Evolutionary conservation across 2,113 vertebrate genomes (phyloP), one percentile per base, ranked within the genome.

Genomic region (Oenanthe oenanthe): DNA sequence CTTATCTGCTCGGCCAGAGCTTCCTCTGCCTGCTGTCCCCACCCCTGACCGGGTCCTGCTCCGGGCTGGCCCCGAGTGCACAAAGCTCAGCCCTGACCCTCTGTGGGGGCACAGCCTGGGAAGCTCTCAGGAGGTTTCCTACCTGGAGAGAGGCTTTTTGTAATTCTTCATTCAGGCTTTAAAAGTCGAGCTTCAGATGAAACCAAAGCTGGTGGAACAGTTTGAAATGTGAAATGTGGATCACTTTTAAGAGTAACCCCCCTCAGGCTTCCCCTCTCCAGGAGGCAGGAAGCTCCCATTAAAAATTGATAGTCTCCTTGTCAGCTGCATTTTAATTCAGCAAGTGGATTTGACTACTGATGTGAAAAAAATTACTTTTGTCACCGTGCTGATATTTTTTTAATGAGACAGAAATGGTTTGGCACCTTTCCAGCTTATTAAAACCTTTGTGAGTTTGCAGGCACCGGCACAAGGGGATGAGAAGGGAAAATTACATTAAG

Each of bases 331-430:
- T 89, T 94, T 54, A 81, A 79, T 88, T 56, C 89, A 54, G 51
- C 8, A 4, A 71, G 86, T 13, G 67, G 75, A 5, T 92, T 75
- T 85, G 84, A 58, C 74, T 42, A 24, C 29, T 17, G 63, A 58
- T 25, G 87, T 61, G 82, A 60, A 76, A 42, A 79, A 80, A 82
- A 81, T 75, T 47, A n/a, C 92, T 62, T 92, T 82, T 94, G 85
- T 80, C 87, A 50, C 51, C 2, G 2, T 29, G 1, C n/a, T 36
- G 84, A 66, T 93, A 29, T 87, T 87, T 93, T 89, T 94, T 80
- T 94, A 85, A 96, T 73, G 93, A 93, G 85, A n/a, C 43, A 76
- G 84, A 85, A 95, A 83, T 18, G 51, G 9, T 62, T 75, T 78
- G 87, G 95, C n/a, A 9, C 78, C 77, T 71, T 48, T 77, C 79